These are phyloP conservation scores for Desmophyllum pertusum DNA, from an alignment of 92 coral and sea anemone species.

Conservation along the genomic window DNA sequence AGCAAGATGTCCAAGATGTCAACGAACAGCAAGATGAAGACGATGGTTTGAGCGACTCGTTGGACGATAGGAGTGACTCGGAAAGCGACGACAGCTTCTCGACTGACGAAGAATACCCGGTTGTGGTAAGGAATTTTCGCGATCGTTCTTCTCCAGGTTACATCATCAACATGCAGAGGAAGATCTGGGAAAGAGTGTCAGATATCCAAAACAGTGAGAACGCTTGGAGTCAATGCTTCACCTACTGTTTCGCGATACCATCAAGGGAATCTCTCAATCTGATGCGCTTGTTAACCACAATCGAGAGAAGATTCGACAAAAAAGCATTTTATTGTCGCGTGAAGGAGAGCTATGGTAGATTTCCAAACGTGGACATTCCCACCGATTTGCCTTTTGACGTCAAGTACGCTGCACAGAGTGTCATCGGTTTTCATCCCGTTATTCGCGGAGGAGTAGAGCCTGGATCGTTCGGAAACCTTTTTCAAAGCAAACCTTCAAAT, in stretches of 20 bases:
- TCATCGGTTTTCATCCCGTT: conserved; percentile 72
- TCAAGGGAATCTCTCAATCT: conserved; percentile 22
- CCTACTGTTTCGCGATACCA: conserved; percentile 47
- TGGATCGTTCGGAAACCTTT: conserved; percentile 50
- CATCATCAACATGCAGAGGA: background rate
- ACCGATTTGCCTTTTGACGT: conserved; percentile 68
- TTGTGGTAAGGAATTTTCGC: conserved; percentile 14
- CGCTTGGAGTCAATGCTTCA: conserved; percentile 72
- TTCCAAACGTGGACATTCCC: conserved; percentile 42
- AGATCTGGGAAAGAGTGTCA: conserved; percentile 65
- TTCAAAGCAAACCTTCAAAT: conserved; percentile 49
- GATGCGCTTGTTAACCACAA: conserved; percentile 40
- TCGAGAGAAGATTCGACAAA: conserved; percentile 70
- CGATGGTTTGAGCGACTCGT: background rate
- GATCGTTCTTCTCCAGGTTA: conserved; percentile 18
- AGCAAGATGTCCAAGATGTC: background rate
- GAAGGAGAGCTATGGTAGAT: conserved; percentile 22
- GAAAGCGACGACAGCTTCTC: conserved; percentile 38
- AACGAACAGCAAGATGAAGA: conserved; percentile 3
- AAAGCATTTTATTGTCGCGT: conserved; percentile 71
- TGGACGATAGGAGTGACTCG: conserved; percentile 34
- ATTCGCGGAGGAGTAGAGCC: conserved; percentile 61
- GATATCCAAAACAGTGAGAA: conserved; percentile 35
- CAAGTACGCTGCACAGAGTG: conserved; percentile 75
- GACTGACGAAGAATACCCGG: conserved; percentile 53